Evolutionary conservation across 1,140 invertebrate species (phyloP), one percentile per base, ranked within the genome.

Genomic region (Drosophila watanabei): DNA sequence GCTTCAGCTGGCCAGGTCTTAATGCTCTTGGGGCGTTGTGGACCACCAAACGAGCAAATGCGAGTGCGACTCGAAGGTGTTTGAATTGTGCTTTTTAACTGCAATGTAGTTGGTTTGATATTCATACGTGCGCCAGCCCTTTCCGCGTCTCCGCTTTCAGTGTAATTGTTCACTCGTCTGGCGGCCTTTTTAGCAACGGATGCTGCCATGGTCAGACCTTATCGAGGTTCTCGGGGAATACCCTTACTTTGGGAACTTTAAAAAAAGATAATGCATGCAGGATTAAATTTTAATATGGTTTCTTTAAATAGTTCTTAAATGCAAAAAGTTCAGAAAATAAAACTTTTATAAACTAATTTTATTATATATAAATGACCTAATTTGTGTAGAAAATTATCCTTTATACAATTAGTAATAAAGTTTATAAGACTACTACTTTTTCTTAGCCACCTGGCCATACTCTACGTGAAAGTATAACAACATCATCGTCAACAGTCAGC

Each of bases 1-100:
- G 52, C 37, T 35, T 32, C 20, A 24, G 32, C 33, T 54, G 11
- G 82, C 52, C 77, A 35, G 32, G 45, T 68, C 80, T 84, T 81
- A 84, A 81, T 89, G 84, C 73, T 84, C 54, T 80, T 48, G 83
- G 75, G 79, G 84, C 88, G 66, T 72, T 70, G 62, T 83, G 87
- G 87, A 91, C 87, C 87, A 91, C 87, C 87, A 91, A 83, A 91
- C 87, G 78, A 82, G 82, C 79, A 56, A 69, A 72, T 80, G 66
- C 70, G 63, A 54, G 24, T 68, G 52, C 63, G 49, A 41, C 66
- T 78, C 45, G 59, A 60, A 88, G 81, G 85, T 88, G 84, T 91
- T 91, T 91, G 71, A 84, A 91, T 84, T 91, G 84, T 79, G 88
- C 80, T 82, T 88, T 85, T 88, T 91, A 91, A 82, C 84, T 84